Base-by-base conservation (phyloP, 2,797 vertebrate genomes). In the Xenentodon cancila region DNA sequence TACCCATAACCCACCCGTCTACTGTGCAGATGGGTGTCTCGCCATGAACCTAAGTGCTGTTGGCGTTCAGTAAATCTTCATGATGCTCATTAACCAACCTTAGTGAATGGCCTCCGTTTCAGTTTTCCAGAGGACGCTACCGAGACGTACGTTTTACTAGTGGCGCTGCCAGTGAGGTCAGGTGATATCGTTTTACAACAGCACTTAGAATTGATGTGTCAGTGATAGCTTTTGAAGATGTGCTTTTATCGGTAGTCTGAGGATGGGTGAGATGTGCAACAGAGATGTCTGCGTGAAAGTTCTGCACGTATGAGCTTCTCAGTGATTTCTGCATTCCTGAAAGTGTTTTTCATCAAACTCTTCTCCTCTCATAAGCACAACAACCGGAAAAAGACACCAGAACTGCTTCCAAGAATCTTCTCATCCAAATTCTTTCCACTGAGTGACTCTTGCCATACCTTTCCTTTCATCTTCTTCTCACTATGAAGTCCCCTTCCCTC, bases 41-140 rank as follows among this genome's bases (percentile, higher is more conserved):
- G 68, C 27, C 37, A 16, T 81, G 67, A 73, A 75, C 59, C 65
- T 51, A 59, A 84, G 58, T 72, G 75, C 77, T 87, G 64, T 54
- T 69, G 72, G 78, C 5, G 18, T 71, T 63, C 81, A 44, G 64
- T 86, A 77, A 88, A 89, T 73, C 67, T 74, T 62, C 47, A 43
- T 44, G 67, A 79, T 84, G 75, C 79, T 88, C 82, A 88, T 91
- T 84, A 86, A 76, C 66, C 53, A 69, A 59, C 72, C 60, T 68
- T 68, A 75, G 64, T 73, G 69, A 86, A 84, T 74, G 69, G 69
- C 65, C 75, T 83, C 64, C 59, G 68, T 53, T 80, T 61, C 54
- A 59, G 58, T 84, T 87, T 82, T 77, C 80, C 67, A 75, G 61
- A 72, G 46, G 11, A 51, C 19, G 63, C 79, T 62, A 77, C 48